Base-by-base conservation (phyloP, 2,113 vertebrate genomes). In the Butastur rufipennis region DNA sequence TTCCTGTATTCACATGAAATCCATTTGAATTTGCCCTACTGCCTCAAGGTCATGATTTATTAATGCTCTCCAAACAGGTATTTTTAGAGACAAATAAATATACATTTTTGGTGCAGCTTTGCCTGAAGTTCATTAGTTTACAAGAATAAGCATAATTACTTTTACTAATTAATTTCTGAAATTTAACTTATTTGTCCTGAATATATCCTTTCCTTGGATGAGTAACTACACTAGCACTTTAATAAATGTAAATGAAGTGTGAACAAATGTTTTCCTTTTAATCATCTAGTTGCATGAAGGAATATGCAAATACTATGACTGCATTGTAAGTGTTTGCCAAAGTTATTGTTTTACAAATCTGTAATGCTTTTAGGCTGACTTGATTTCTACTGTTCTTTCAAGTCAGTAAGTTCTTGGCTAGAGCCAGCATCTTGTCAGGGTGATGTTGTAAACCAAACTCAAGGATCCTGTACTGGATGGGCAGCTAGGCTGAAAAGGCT, bases 211-310 rank as follows among this genome's bases (percentile, higher is more conserved):
- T 93, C 52, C 63, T 81, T 89, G 66, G 89, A 88, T 67, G 42
- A 81, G 20, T 92, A 94, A 70, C 63, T 53, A 52, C 56, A 86
- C 52, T 61, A 93, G 20, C 56, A 84, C 48, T 93, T 88, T 81
- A 94, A 95, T 89, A 95, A 94, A 96, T 91, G 85, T 61, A 93
- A 96, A 95, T 81, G 31, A 89, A 95, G 56, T 95, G 45, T 96
- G 91, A 96, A 94, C n/a, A 94, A 96, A 95, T 96, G 91, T 96
- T 97, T 95, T 83, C 48, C 56, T 94, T 96, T 93, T 91, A 96
- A 93, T 96, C 67, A 84, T 56, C 71, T 50, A 59, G 55, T 83
- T 94, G 31, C 45, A 79, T 10, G 11, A 88, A 96, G 67, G 32
- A 92, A 92, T 86, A 89, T 96, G 91, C 78, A 95, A 88, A 91